Percentiles rank a stretch among this genome's conserved stretches.
These are phyloP conservation scores for Chloropsis hardwickii DNA, from an alignment of 2,113 vertebrate species.

Conservation along the genomic window DNA sequence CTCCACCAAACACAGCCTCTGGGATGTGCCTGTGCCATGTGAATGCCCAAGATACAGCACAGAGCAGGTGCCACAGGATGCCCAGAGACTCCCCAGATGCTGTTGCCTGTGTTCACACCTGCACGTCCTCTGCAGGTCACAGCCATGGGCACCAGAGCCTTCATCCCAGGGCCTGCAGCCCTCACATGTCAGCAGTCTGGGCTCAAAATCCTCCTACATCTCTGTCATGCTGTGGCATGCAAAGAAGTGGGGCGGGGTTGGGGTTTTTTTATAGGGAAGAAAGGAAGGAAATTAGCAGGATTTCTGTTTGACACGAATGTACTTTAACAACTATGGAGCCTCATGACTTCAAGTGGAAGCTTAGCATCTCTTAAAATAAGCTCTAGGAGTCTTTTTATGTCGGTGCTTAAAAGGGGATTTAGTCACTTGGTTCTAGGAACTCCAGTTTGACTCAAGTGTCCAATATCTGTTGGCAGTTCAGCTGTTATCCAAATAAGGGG, in stretches of 20 bases:
- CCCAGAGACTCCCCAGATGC: not conserved
- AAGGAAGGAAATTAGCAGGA: not conserved
- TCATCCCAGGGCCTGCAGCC: not conserved
- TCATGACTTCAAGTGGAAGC: conserved; percentile 22
- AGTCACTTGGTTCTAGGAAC: conserved; percentile 40
- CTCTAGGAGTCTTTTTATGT: not conserved
- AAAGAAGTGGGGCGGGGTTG: not conserved
- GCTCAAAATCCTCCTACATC: not conserved
- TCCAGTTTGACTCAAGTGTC: conserved; percentile 35
- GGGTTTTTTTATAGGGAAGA: not conserved
- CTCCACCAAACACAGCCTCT: not conserved
- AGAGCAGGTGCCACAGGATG: not conserved
- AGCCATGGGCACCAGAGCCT: not conserved
- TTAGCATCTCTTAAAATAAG: conserved; percentile 62
- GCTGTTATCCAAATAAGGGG: conserved; percentile 31
- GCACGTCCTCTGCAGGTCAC: not conserved
- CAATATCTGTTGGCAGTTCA: conserved; percentile 7
- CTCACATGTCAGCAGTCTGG: not conserved
- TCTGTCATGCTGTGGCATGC: not conserved
- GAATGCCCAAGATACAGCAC: not conserved
- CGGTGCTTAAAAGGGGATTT: conserved; percentile 31
- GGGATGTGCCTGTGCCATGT: not conserved
- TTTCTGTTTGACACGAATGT: not conserved
- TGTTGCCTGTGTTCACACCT: not conserved
- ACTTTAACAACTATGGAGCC: not conserved